A percentile compares a stretch with the other conserved stretches of the same genome.
Conservation (phyloP, 1,140 invertebrate species). For the Psilanteris sp. region DNA sequence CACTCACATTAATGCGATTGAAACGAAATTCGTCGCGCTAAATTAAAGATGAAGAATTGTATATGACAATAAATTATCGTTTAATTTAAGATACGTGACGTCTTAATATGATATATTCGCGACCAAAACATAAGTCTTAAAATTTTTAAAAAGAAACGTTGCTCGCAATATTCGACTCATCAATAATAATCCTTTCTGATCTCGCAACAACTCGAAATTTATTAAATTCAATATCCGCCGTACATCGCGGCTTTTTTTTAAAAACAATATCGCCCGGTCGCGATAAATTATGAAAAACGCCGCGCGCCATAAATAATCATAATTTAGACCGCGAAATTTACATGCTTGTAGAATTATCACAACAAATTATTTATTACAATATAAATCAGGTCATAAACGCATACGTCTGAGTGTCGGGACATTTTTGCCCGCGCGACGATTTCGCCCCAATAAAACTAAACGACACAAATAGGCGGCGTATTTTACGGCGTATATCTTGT, state of each 20-base stretch:
- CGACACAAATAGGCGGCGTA: conserved; percentile 54
- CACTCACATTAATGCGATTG: too few species aligned
- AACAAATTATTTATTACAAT: conserved; percentile 59
- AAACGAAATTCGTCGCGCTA: too few species aligned
- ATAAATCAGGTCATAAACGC: conserved; percentile 57
- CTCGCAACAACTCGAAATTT: conserved; percentile 19
- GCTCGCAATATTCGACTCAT: neutral
- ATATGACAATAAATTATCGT: conserved; percentile 25
- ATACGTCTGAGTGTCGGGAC: conserved; percentile 29
- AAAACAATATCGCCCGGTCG: conserved; percentile 23
- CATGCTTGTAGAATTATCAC: conserved; percentile 54
- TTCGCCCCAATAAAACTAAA: conserved; percentile 54
- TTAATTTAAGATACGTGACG: conserved; percentile 17
- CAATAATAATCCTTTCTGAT: conserved; percentile 22
- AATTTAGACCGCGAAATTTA: conserved; percentile 54
- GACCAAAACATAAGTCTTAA: conserved; percentile 1
- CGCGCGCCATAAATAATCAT: conserved; percentile 46
- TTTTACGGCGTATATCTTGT: conserved; percentile 48
- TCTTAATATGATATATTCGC: conserved; percentile 14
- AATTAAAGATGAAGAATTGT: too few species aligned
- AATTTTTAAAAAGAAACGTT: conserved; percentile 4
- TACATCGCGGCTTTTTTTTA: conserved; percentile 27
- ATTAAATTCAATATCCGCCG: conserved; percentile 40
- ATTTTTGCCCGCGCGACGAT: conserved; percentile 55
- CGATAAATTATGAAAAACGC: conserved; percentile 42